Percentiles rank a stretch among this genome's conserved stretches.
Conservation (phyloP, 2,888 invertebrate species). For the Protonemura montana region DNA sequence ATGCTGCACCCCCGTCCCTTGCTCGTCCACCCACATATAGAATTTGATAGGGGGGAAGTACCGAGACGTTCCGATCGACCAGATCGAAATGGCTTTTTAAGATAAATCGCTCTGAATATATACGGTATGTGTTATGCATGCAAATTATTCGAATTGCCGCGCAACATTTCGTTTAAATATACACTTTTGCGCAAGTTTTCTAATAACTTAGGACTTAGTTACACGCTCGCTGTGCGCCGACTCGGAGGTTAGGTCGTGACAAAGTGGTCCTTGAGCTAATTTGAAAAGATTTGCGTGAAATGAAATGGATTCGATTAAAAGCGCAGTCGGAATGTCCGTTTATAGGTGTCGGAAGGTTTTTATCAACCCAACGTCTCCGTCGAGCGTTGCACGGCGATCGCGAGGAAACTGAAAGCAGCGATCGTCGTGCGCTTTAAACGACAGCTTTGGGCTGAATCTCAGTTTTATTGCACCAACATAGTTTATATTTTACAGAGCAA, state of each 20-base stretch:
- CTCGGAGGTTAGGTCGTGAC: background rate
- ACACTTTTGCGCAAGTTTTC: background rate
- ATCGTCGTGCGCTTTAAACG: background rate
- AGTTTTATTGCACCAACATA: background rate
- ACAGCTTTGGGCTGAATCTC: conserved; percentile 27
- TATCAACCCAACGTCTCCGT: background rate
- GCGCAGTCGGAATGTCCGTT: background rate
- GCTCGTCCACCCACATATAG: background rate
- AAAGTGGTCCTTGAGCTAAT: background rate
- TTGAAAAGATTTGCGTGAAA: background rate
- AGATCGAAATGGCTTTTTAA: conserved; percentile 41
- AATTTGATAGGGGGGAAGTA: conserved; percentile 28
- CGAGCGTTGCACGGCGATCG: background rate
- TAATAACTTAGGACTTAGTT: background rate
- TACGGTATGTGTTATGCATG: conserved; percentile 38
- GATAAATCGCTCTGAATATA: conserved; percentile 38
- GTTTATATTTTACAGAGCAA: conserved; percentile 18
- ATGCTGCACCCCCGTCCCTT: conserved; percentile 27
- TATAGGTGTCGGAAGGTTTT: background rate
- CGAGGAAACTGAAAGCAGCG: background rate
- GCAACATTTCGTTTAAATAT: background rate
- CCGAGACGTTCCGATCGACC: conserved; percentile 19
- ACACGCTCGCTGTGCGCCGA: background rate
- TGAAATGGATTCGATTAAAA: background rate
- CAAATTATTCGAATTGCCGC: conserved; percentile 25